These are phyloP conservation scores for Aphrocallistes beatrix DNA, from an alignment of 37 sponge, comb jelly and placozoan genomes.

Conservation along the genomic window DNA sequence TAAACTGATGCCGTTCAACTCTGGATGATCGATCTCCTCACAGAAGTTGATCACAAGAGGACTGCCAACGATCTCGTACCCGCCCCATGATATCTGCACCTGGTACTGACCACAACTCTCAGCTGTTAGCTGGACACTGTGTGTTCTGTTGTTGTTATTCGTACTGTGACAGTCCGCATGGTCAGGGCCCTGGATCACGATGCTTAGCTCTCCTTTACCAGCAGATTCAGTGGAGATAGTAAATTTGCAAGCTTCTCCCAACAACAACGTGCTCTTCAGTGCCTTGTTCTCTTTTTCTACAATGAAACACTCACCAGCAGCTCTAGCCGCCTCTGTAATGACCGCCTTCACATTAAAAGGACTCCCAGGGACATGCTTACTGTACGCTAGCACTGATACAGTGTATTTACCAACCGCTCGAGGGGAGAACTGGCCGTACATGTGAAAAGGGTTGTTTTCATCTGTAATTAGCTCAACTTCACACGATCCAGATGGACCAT, in stretches of 20 bases:
- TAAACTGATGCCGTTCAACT: background rate
- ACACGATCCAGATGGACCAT: background rate
- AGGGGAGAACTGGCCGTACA: constrained; percentile 4
- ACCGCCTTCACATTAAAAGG: background rate
- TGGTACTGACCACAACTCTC: background rate
- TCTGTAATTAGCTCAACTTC: background rate
- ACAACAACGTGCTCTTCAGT: background rate
- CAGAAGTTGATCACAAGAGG: background rate
- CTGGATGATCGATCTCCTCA: constrained; percentile 3
- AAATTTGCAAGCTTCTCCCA: background rate
- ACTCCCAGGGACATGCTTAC: background rate
- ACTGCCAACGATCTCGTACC: background rate
- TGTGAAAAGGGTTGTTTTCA: background rate
- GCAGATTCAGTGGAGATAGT: background rate
- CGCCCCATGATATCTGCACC: background rate
- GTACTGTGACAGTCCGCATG: background rate
- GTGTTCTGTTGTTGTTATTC: background rate
- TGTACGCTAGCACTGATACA: background rate
- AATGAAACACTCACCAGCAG: background rate
- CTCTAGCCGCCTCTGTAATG: background rate
- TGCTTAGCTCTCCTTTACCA: background rate
- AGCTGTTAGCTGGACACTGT: background rate
- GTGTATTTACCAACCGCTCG: background rate
- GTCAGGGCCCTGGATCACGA: background rate
- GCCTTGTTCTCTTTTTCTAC: background rate